Evolutionary conservation across 2,113 vertebrate species (phyloP).

Genomic region (Clinocottus analis): DNA sequence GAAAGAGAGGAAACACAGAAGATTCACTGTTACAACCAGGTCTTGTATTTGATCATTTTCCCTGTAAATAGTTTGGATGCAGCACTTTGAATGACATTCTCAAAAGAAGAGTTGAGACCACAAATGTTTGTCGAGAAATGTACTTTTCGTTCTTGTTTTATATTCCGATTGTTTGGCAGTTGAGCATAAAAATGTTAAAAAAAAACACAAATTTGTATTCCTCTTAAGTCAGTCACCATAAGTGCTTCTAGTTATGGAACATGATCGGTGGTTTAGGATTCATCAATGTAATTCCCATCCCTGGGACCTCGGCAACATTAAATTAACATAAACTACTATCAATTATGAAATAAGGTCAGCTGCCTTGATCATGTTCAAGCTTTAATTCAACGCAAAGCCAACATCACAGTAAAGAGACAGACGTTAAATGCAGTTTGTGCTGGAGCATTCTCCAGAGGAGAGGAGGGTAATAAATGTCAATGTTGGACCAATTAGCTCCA

Average conservation of each 20-base stretch:
- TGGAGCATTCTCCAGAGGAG: constrained; percentile 47
- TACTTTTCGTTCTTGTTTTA: not conserved
- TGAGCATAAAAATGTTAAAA: not conserved
- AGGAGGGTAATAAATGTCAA: constrained; percentile 67
- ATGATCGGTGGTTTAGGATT: constrained; percentile 45
- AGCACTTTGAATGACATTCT: not conserved
- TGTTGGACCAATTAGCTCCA: constrained; percentile 77
- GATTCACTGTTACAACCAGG: constrained; percentile 5
- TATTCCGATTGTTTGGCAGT: not conserved
- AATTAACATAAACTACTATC: constrained; percentile 67
- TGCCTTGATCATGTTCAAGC: constrained; percentile 44
- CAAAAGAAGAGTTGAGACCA: not conserved
- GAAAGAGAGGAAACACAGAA: constrained; percentile 70
- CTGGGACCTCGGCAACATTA: constrained; percentile 49
- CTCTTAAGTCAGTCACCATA: not conserved
- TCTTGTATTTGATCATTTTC: not conserved
- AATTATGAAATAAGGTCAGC: constrained; percentile 68
- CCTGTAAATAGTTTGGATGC: constrained; percentile 2
- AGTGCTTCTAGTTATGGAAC: constrained; percentile 17
- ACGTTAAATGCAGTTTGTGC: constrained; percentile 50
- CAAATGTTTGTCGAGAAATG: not conserved
- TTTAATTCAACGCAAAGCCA: constrained; percentile 50
- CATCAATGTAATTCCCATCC: constrained; percentile 44
- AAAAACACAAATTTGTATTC: constrained; percentile 13
- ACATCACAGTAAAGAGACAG: constrained; percentile 51